Evolutionary conservation across 2,888 invertebrate genomes (phyloP).

Genomic region (Ypsolopha scabrella): DNA sequence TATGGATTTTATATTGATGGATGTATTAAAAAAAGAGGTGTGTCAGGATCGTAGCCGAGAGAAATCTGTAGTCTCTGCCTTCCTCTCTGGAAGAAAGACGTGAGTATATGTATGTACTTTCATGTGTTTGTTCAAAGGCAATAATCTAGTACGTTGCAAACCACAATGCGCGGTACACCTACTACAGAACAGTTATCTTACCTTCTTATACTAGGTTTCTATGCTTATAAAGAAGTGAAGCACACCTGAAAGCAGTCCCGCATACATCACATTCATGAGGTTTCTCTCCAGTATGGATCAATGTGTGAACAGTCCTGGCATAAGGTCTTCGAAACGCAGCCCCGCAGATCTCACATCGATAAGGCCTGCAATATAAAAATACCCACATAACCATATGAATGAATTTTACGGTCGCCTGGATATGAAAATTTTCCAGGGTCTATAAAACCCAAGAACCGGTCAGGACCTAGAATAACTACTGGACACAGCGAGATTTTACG

Average conservation of each 20-base stretch:
- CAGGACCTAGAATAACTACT: constrained; percentile 15
- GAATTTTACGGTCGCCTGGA: constrained; percentile 6
- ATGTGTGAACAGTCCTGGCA: constrained; percentile 57
- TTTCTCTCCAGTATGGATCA: constrained; percentile 60
- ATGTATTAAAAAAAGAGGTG: too few relatives aligned
- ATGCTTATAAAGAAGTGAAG: too few relatives aligned
- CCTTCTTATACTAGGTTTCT: too few relatives aligned
- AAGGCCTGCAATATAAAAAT: constrained; percentile 32
- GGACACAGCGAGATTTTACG: constrained; percentile 9
- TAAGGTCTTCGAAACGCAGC: constrained; percentile 59
- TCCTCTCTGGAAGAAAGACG: too few relatives aligned
- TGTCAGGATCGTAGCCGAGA: too few relatives aligned
- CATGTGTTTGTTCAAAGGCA: too few relatives aligned
- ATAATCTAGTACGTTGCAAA: too few relatives aligned
- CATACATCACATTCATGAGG: constrained; percentile 60
- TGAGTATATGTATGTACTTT: too few relatives aligned
- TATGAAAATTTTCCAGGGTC: constrained; percentile 12
- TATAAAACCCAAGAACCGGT: constrained; percentile 25
- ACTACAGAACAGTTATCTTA: too few relatives aligned
- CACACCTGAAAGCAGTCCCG: constrained; percentile 59
- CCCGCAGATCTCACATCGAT: constrained; percentile 58
- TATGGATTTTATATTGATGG: too few relatives aligned
- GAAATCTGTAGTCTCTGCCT: too few relatives aligned
- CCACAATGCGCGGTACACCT: too few relatives aligned
- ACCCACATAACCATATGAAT: background rate